Evolutionary conservation across 1,140 invertebrate genomes (phyloP), one percentile per base, ranked within the genome.

Genomic region (Aphaenogaster rudis): DNA sequence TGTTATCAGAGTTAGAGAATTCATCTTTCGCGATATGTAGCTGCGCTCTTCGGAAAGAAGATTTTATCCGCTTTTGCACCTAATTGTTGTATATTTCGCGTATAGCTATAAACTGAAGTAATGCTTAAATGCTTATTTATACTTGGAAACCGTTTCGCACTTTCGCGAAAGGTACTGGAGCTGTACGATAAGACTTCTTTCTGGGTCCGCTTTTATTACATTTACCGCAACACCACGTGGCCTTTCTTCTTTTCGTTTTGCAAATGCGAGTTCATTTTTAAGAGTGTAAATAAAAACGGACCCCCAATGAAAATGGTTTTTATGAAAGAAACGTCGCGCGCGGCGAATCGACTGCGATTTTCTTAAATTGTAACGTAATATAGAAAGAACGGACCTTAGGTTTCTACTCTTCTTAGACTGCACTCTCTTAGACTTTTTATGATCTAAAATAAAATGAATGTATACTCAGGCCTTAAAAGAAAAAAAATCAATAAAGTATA

Each of bases 81-180:
- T 59, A 45, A 59, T 7, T 45, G 15, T 81, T 39, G 13, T 50
- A 36, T 74, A 15, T 59, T 72, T n/a, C 28, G 52, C 50, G 9
- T 81, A 71, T 8, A 48, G 57, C 1, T 74, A 42, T 74, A 50
- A 82, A 82, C 33, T 39, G 5, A 74, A 74, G 9, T 76, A 59
- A 76, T 11, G 42, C n/a, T 69, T 69, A 48, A 69, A 69, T 45
- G n/a, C 61, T 81, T 72, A 72, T 57, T 82, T 81, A 72, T 81
- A 82, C 17, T 59, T 61, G n/a, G 42, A 39, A 84, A 76, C 17
- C 2, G 5, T 67, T 52, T 72, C 39, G 7, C 42, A 57, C 21
- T 71, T 81, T 54, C 36, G 48, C 78, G 67, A 82, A 61, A 59
- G 4, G 13, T 72, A 61, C 8, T 74, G 28, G 4, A 50, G 33